Evolutionary conservation across 2,113 vertebrate genomes (phyloP).

Genomic region (Crotalus viridis): DNA sequence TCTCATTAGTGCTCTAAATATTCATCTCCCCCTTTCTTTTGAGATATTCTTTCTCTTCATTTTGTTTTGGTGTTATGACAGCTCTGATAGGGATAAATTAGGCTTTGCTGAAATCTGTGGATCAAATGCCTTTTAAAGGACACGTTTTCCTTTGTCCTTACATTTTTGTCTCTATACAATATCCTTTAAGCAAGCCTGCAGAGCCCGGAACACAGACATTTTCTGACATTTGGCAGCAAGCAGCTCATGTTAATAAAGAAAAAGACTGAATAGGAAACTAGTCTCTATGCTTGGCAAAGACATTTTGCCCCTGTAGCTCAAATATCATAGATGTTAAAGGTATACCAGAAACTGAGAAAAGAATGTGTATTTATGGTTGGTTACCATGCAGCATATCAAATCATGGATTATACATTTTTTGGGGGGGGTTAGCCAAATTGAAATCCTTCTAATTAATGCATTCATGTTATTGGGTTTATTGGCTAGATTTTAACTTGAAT

Average conservation of each 20-base stretch:
- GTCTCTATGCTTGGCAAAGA: conserved; percentile 18
- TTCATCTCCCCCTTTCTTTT: not conserved
- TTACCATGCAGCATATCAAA: conserved; percentile 36
- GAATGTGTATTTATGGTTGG: not conserved
- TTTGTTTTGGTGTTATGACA: not conserved
- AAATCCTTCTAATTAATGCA: not conserved
- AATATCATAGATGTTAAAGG: conserved; percentile 37
- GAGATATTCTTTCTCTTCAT: conserved; percentile 3
- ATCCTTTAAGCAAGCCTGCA: not conserved
- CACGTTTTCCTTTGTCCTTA: conserved; percentile 58
- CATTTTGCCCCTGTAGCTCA: conserved; percentile 48
- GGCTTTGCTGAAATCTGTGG: conserved; percentile 57
- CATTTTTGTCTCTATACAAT: conserved; percentile 23
- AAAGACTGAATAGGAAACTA: conserved; percentile 42
- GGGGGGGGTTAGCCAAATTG: not conserved
- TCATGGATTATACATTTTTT: not conserved
- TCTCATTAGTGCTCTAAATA: conserved; percentile 48
- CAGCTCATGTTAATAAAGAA: conserved; percentile 38
- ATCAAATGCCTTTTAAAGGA: conserved; percentile 73
- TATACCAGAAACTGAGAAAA: not conserved
- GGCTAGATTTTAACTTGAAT: conserved; percentile 6
- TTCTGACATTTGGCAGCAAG: conserved; percentile 60
- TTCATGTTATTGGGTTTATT: conserved; percentile 18
- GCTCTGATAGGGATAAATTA: conserved; percentile 1
- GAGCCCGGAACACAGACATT: conserved; percentile 46